Percentiles rank a stretch among this genome's conserved stretches.
These are phyloP conservation scores for Nycticryphes semicollaris DNA, from an alignment of 2,113 vertebrate species.

Conservation along the genomic window DNA sequence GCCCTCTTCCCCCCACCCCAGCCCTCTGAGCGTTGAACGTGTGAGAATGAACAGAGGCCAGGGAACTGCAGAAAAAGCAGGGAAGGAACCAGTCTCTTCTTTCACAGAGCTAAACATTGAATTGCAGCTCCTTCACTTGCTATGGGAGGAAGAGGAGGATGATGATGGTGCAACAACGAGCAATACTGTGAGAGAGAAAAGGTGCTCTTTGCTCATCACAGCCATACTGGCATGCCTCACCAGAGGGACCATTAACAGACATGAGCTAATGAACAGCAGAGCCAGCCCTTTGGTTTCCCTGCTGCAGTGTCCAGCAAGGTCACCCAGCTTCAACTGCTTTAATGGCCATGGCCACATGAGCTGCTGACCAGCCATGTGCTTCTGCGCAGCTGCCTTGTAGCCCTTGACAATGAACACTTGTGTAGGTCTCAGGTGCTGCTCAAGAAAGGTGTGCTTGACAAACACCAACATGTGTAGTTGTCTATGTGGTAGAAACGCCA, in stretches of 20 bases:
- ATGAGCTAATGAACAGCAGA: background rate
- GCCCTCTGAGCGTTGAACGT: rapidly evolving
- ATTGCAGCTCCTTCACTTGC: background rate
- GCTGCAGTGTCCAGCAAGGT: rapidly evolving
- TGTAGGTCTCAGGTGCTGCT: background rate
- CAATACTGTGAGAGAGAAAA: background rate
- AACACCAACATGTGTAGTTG: background rate
- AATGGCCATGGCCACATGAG: background rate
- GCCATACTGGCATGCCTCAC: background rate
- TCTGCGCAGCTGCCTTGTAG: background rate
- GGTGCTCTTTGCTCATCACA: background rate
- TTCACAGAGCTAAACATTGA: background rate
- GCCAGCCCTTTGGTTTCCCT: background rate
- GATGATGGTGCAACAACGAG: background rate
- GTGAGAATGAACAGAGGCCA: background rate
- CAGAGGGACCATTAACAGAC: background rate
- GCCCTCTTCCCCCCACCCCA: background rate
- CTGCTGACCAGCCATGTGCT: background rate
- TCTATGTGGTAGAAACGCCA: background rate
- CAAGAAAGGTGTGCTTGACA: background rate
- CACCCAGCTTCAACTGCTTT: background rate
- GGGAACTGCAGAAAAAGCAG: background rate
- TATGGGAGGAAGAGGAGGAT: background rate
- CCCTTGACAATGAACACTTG: background rate
- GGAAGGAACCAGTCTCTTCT: background rate